Evolutionary conservation across 2,113 vertebrate genomes (phyloP).

Genomic region (Scopus umbretta): DNA sequence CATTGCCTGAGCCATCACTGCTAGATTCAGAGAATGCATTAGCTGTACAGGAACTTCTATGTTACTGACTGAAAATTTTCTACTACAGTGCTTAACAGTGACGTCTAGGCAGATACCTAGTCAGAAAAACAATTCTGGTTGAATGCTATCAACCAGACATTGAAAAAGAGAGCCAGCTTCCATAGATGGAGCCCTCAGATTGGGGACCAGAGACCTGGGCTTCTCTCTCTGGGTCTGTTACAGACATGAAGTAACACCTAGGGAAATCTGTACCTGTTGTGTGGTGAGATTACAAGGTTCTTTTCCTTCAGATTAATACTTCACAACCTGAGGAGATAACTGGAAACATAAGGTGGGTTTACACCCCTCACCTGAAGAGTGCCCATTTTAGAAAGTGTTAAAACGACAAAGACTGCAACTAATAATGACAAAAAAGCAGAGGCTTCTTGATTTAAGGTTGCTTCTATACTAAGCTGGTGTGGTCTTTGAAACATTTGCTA

Average conservation of each 20-base stretch:
- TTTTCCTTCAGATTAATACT: neutral
- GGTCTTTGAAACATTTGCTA: neutral
- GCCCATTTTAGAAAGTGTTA: neutral
- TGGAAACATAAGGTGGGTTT: neutral
- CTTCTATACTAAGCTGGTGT: neutral
- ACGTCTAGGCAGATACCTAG: neutral
- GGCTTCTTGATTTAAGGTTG: neutral
- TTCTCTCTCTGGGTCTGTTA: neutral
- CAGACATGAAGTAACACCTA: neutral
- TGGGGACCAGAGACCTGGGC: neutral
- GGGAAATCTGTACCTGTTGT: neutral
- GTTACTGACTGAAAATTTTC: neutral
- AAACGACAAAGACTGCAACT: neutral
- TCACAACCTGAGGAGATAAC: neutral
- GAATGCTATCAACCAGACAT: neutral
- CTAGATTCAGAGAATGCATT: rapidly evolving
- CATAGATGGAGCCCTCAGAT: rapidly evolving
- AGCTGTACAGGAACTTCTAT: neutral
- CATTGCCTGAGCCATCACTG: neutral
- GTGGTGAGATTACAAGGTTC: neutral
- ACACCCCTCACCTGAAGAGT: neutral
- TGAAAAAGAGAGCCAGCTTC: neutral
- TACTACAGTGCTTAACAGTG: neutral
- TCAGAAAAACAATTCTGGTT: neutral
- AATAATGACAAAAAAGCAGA: neutral